Base-by-base conservation (phyloP, 2,113 vertebrate genomes). In the Bambusicola thoracicus region DNA sequence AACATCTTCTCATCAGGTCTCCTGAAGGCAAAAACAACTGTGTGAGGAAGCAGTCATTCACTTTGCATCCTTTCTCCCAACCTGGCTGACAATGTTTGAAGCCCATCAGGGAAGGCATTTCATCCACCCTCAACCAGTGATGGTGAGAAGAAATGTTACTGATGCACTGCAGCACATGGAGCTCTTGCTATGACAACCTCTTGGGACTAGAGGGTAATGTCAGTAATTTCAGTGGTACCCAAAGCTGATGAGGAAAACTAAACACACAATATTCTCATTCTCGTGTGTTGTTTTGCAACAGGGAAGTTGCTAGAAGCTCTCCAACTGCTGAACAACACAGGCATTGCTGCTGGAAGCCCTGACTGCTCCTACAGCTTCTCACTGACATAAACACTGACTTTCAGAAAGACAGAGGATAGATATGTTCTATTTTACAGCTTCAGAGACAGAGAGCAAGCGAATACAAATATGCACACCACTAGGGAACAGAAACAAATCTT, bases 401-500 rank as follows among this genome's bases (percentile, higher is more conserved):
- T 78, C 73, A 74, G 72, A 85, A 84, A 10, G 13, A 80, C 32
- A 85, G 49, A 49, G 41, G 46, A 85, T 67, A 40, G 44, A 27
- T 78, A 88, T 90, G 87, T 83, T 85, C 55, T 81, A 72, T 77
- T 89, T 48, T 38, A 92, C 87, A 93, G 82, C 65, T 77, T 63
- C 77, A 51, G 32, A 92, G 24, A 61, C 69, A 65, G 61, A 88
- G 55, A 8, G 30, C 61, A 44, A 85, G 43, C 17, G 70, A 95
- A 73, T 6, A 3, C 68, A 92, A 94, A 86, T 74, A 85, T 8
- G 74, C 67, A 30, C 80, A 77, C 65, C 82, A 83, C 68, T 22
- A 77, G 51, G 80, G 59, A 90, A 78, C 63, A 86, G 68, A 91
- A 94, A 88, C 38, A 85, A 77, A 96, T 92, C 53, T 91, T 89